Percentiles rank a stretch among this genome's conserved stretches.
Conservation (phyloP, 2,113 vertebrate species). For the Anguilla rostrata region DNA sequence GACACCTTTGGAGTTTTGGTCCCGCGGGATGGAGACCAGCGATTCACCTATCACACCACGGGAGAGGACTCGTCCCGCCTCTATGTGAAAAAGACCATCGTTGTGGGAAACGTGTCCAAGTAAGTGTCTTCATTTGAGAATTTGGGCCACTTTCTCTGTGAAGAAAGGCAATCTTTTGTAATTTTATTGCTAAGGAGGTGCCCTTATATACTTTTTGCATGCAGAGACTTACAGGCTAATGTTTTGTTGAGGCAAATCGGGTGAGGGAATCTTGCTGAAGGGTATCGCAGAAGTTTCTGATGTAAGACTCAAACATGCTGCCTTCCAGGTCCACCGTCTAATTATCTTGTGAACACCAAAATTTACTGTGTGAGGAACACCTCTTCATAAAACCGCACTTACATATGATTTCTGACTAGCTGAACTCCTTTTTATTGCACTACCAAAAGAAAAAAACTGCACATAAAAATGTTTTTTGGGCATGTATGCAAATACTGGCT, state of each 20-base stretch:
- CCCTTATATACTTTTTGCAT: not conserved
- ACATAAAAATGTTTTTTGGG: too few relatives aligned
- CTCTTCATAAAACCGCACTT: not conserved
- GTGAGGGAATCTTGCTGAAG: not conserved
- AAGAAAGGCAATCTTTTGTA: not conserved
- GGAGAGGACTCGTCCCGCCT: conserved; percentile 88
- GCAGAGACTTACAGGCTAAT: not conserved
- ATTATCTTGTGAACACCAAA: not conserved
- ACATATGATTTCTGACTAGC: not conserved
- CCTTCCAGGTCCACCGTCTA: not conserved
- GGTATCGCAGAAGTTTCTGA: not conserved
- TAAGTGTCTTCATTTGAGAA: conserved; percentile 60
- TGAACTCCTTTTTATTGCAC: not conserved
- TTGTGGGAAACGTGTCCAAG: conserved; percentile 98
- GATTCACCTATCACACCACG: conserved; percentile 73
- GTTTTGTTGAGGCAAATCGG: not conserved
- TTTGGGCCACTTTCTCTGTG: not conserved
- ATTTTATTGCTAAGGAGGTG: not conserved
- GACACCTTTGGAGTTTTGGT: conserved; percentile 77
- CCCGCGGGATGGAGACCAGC: conserved; percentile 73
- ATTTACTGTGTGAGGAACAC: not conserved
- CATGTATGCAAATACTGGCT: too few relatives aligned
- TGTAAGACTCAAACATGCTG: too few relatives aligned
- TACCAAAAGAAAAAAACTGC: not conserved
- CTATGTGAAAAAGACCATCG: conserved; percentile 96